phyloP scores from a whole-genome alignment of 2,888 invertebrate genomes.

The Nephrotoma flavescens region DNA sequence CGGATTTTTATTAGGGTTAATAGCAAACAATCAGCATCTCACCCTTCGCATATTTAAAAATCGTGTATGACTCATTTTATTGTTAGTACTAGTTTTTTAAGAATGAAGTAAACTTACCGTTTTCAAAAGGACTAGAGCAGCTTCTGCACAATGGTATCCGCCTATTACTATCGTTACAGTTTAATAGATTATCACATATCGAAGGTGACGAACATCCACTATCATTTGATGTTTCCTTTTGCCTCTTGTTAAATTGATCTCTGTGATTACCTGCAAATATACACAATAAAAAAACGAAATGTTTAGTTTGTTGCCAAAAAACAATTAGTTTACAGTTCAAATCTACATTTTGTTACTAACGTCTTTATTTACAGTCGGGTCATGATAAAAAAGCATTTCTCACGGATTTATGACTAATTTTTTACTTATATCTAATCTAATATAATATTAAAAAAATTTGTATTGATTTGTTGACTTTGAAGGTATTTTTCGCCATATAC shows the following conservation, averaged over 20 bases:
- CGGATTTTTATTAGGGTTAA: neutral
- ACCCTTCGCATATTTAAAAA: neutral
- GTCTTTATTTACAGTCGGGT: neutral
- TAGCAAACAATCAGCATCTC: neutral
- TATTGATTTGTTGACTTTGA: neutral
- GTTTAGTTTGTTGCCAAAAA: slow-evolving; percentile 2
- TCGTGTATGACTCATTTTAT: neutral
- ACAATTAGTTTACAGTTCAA: slow-evolving; percentile 3
- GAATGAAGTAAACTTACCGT: slow-evolving; percentile 22
- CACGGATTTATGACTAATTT: neutral
- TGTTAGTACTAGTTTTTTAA: neutral
- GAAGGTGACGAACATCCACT: neutral
- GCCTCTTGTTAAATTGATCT: slow-evolving; percentile 48
- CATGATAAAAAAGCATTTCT: neutral
- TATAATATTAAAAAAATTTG: neutral
- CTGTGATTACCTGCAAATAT: slow-evolving; percentile 47
- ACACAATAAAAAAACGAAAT: slow-evolving; percentile 9
- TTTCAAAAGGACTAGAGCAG: slow-evolving; percentile 38
- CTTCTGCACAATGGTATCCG: slow-evolving; percentile 33
- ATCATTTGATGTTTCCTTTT: slow-evolving; percentile 39
- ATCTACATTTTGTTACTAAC: slow-evolving; percentile 9
- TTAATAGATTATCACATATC: slow-evolving; percentile 3
- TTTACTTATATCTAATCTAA: neutral
- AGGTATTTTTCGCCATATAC: neutral
- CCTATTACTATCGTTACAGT: slow-evolving; percentile 9